Evolutionary conservation across 2,113 vertebrate genomes (phyloP).

Genomic region (Catharus fuscescens): DNA sequence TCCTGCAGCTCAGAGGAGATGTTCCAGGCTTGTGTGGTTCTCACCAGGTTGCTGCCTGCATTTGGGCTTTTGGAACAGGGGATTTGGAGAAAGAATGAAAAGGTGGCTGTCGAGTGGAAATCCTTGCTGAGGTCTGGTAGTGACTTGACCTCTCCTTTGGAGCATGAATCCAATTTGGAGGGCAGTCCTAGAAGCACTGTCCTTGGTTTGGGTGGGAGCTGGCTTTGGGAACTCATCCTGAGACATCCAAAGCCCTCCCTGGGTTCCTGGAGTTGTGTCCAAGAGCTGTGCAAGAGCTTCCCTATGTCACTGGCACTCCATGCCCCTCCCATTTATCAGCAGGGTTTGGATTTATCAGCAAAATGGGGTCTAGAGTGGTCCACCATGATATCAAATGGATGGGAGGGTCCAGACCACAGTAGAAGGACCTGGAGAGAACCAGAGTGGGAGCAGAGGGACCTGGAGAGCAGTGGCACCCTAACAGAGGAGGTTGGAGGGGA

Average conservation of each 20-base stretch:
- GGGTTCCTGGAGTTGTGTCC: neutral
- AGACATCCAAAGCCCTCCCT: neutral
- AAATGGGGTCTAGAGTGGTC: neutral
- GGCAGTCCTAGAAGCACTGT: neutral
- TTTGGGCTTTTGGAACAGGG: neutral
- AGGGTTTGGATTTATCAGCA: neutral
- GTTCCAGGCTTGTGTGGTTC: neutral
- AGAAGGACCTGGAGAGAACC: neutral
- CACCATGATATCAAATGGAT: neutral
- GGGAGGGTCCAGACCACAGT: neutral
- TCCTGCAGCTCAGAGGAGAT: neutral
- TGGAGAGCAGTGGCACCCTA: neutral
- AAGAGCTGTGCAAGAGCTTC: neutral
- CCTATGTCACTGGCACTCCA: neutral
- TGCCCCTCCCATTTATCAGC: neutral
- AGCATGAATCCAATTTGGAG: neutral
- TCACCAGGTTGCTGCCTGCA: neutral
- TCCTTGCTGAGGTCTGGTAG: neutral
- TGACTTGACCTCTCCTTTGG: neutral
- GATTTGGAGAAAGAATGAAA: neutral
- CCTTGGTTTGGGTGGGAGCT: neutral
- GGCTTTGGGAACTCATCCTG: neutral
- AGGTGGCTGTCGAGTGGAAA: neutral
- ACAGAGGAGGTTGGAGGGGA: neutral
- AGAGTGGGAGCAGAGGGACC: neutral